Evolutionary conservation across 2,888 invertebrate species (phyloP).

Genomic region (Vesta saturnalis): DNA sequence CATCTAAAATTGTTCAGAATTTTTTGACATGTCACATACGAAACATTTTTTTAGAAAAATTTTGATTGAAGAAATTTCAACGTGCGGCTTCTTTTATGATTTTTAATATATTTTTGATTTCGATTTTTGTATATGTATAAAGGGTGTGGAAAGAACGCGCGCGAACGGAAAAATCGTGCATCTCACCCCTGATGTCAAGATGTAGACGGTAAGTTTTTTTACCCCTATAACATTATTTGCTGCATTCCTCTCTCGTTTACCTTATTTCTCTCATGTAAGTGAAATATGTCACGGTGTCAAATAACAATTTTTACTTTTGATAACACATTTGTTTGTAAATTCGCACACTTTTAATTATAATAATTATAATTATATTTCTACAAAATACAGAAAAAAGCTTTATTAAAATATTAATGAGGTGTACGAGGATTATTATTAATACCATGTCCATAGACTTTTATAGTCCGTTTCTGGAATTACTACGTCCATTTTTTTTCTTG

Average conservation of each 20-base stretch:
- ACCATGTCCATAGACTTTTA: no score
- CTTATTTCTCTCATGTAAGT: slow-evolving; percentile 21
- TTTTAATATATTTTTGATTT: not conserved
- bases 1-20: no score
- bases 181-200: slow-evolving; percentile 28
- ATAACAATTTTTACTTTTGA: no score
- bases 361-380: no score
- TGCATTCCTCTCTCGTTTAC: slow-evolving; percentile 13
- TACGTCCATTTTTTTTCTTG: no score
- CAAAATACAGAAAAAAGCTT: no score
- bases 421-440: no score
- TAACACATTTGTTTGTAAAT: slow-evolving; percentile 6
- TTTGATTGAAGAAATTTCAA: slow-evolving; percentile 1
- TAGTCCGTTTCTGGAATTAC: no score
- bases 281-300: slow-evolving; percentile 32
- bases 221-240: slow-evolving; percentile 32
- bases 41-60: slow-evolving; percentile 1
- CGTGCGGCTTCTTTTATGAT: not conserved
- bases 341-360: no score
- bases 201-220: slow-evolving; percentile 32
- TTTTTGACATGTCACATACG: not conserved
- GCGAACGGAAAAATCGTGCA: slow-evolving; percentile 26
- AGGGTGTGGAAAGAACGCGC: slow-evolving; percentile 37
- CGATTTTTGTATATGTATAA: slow-evolving; percentile 18
- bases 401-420: no score